A percentile compares a stretch with the other conserved stretches of the same genome.
phyloP scores from a whole-genome alignment of 2,797 vertebrate genomes.

The Takifugu rubripes region DNA sequence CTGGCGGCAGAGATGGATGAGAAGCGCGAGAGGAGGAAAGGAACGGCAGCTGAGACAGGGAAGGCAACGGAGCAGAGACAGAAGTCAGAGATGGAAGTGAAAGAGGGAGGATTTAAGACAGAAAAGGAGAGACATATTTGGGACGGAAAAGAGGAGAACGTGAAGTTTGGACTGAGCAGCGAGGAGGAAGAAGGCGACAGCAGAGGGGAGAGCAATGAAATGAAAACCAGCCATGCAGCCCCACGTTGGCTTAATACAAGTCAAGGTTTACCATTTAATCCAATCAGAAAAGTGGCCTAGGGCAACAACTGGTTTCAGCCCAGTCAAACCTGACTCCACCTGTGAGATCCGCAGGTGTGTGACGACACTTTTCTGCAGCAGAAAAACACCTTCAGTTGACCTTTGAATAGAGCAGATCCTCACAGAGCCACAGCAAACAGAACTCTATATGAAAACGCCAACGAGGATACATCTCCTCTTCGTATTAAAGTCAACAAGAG shows the following conservation, averaged over 20 bases:
- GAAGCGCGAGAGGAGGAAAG: slow-evolving; percentile 13
- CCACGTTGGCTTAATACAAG: slow-evolving; percentile 5
- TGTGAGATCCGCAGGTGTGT: slow-evolving; percentile 6
- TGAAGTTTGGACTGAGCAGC: slow-evolving; percentile 1
- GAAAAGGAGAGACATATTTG: slow-evolving; percentile 25
- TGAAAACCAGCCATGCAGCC: slow-evolving; percentile 10
- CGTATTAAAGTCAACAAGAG: too few relatives aligned
- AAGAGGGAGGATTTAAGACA: slow-evolving; percentile 7
- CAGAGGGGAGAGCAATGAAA: slow-evolving; percentile 8
- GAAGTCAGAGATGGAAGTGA: slow-evolving; percentile 4
- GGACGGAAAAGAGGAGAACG: slow-evolving; percentile 26
- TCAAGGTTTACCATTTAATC: slow-evolving; percentile 24
- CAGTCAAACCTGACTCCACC: slow-evolving; percentile 1
- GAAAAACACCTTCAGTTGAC: background rate
- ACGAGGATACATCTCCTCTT: background rate
- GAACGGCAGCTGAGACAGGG: slow-evolving; percentile 30
- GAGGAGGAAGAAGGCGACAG: slow-evolving; percentile 14
- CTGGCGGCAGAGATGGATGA: slow-evolving; percentile 25
- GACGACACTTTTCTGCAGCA: slow-evolving; percentile 7
- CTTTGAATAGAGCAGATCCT: background rate
- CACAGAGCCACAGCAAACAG: background rate
- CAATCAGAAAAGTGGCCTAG: slow-evolving; percentile 19
- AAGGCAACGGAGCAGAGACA: slow-evolving; percentile 11
- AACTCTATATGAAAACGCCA: background rate
- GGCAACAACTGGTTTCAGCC: background rate